Conservation (phyloP, 2,888 invertebrate genomes). For the Diloba caeruleocephala region DNA sequence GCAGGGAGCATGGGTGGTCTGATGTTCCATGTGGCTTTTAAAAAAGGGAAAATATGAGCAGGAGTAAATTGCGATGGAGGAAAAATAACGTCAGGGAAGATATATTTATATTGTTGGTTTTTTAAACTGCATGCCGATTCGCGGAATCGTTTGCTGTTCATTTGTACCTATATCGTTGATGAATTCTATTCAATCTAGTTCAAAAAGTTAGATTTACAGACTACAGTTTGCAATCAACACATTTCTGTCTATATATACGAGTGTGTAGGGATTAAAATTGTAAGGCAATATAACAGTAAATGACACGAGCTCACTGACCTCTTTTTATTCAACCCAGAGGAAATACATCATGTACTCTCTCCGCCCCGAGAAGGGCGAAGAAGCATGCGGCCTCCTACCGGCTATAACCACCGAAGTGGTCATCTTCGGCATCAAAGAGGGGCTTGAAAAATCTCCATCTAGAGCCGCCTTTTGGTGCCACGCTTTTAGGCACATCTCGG, state of each 20-base stretch:
- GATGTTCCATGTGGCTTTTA: conserved; percentile 17
- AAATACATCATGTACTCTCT: no score
- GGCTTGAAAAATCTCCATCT: no score
- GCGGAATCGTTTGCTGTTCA: conserved; percentile 9
- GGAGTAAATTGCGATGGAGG: neutral
- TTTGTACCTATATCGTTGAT: conserved; percentile 28
- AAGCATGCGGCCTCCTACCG: no score
- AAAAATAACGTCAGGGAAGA: conserved; percentile 9
- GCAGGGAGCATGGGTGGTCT: conserved; percentile 7
- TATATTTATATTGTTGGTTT: conserved; percentile 29
- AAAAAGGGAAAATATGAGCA: conserved; percentile 7
- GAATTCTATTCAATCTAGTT: conserved; percentile 30
- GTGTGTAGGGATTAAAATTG: conserved; percentile 9
- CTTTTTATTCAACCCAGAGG: no score
- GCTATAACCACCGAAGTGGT: no score
- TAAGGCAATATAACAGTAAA: no score
- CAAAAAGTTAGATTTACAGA: conserved; percentile 18
- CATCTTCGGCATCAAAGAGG: no score
- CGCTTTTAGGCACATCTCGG: no score
- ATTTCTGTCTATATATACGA: conserved; percentile 7
- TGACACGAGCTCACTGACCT: no score
- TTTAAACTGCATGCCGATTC: conserved; percentile 11
- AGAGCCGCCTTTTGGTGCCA: no score
- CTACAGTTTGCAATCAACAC: conserved; percentile 32
- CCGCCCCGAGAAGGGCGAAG: no score